Base-by-base conservation (phyloP, 2,797 vertebrate genomes). In the Lerista edwardsae region DNA sequence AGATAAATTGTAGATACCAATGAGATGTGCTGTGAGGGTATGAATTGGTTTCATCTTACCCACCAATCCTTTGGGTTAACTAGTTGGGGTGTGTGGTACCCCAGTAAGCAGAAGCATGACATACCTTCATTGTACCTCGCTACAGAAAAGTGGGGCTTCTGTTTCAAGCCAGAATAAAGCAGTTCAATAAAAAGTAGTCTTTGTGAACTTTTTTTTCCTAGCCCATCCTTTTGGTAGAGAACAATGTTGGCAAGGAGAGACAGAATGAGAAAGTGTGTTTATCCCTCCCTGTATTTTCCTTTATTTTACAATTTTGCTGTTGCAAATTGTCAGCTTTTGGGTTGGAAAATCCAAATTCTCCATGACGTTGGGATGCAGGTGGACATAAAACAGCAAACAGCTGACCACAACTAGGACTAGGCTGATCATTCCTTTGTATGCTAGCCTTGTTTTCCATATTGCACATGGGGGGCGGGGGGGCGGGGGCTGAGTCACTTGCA, bases 81-180 rank as follows among this genome's bases (percentile, higher is more conserved):
- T 93, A 93, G 94, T 91, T 92, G 92, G 92, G 94, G 91, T 82
- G 62, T 89, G 80, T 95, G 90, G 93, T 94, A 93, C 94, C 91
- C 93, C 91, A 83, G 92, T 79, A 91, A 85, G 87, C 93, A 92
- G 93, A 90, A 91, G 94, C 93, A 95, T 90, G 93, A 89, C 91
- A 68, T 90, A 91, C 95, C 94, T 91, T 85, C 93, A 76, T 87
- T 94, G 90, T 90, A 86, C 94, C 92, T 94, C 93, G 90, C 91
- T 88, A 86, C 86, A 79, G 78, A 82, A 74, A 88, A 95, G 92
- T 87, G 91, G 95, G 95, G 90, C 96, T 97, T 97, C 97, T 96
- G 96, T 96, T 95, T 96, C 83, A 89, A 92, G 84, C 31, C 91
- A 89, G 93, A 96, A 96, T 96, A 95, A 96, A 94, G 61, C 87